Conservation (phyloP, 2,113 vertebrate species). For the Cichladusa arquata region DNA sequence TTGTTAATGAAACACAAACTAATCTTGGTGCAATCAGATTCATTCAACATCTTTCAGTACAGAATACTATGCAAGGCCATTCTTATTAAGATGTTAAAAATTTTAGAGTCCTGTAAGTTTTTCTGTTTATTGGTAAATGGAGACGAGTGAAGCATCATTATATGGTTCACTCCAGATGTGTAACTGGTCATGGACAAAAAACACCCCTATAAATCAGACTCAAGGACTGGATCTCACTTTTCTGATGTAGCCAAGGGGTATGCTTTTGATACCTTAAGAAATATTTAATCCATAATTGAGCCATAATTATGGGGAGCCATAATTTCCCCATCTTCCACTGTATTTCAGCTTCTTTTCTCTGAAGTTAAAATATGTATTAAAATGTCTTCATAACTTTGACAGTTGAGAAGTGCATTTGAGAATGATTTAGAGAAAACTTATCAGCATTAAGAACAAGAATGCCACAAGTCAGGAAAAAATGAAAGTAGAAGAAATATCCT, state of each 20-base stretch:
- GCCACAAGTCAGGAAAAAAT: neutral
- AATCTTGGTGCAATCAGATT: neutral
- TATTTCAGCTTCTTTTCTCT: neutral
- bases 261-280: neutral
- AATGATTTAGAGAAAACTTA: neutral
- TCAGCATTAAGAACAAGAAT: neutral
- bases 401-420: neutral
- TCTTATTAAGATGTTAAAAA: neutral
- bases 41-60: neutral
- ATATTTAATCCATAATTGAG: neutral
- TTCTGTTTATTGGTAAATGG: neutral
- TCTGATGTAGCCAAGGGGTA: neutral
- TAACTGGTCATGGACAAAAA: neutral
- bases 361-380: neutral
- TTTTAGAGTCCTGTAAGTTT: neutral
- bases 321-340: fast-evolving
- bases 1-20: neutral
- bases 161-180: neutral
- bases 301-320: neutral
- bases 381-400: neutral
- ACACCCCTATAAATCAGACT: neutral
- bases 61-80: neutral
- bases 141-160: neutral
- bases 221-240: neutral
- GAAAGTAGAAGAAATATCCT: neutral